Conservation (phyloP, 2,797 vertebrate species). For the Kryptopterus vitreolus region DNA sequence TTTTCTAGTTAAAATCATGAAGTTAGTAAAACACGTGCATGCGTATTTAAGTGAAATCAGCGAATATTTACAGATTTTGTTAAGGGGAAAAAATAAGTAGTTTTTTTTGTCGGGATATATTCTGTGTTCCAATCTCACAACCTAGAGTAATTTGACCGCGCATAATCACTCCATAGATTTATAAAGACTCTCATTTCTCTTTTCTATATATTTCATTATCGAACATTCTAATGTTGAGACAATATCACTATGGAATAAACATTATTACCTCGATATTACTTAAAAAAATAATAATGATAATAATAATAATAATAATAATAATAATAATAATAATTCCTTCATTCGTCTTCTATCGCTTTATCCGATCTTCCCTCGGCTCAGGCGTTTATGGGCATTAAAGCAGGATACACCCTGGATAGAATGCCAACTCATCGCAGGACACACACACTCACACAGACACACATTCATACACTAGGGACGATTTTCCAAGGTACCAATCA, state of each 20-base stretch:
- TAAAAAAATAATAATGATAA: too few species aligned
- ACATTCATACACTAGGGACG: too few species aligned
- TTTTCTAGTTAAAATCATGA: neutral
- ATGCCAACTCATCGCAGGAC: too few species aligned
- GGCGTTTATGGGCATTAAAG: too few species aligned
- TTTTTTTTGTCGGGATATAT: neutral
- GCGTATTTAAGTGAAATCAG: neutral
- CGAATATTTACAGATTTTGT: neutral
- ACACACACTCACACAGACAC: too few species aligned
- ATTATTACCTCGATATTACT: too few species aligned
- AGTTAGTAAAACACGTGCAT: neutral
- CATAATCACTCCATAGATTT: neutral
- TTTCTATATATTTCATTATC: neutral
- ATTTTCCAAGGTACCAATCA: too few species aligned
- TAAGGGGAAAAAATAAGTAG: neutral
- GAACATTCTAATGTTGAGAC: neutral
- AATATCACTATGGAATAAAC: neutral
- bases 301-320: neutral
- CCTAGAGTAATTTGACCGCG: neutral
- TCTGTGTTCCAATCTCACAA: too few species aligned
- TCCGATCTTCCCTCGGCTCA: too few species aligned
- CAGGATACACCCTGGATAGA: too few species aligned
- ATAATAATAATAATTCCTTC: neutral
- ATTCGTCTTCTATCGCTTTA: too few species aligned
- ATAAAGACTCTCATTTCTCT: neutral